phyloP scores from a whole-genome alignment of 2,113 vertebrate species.

The Hystrix brachyura region DNA sequence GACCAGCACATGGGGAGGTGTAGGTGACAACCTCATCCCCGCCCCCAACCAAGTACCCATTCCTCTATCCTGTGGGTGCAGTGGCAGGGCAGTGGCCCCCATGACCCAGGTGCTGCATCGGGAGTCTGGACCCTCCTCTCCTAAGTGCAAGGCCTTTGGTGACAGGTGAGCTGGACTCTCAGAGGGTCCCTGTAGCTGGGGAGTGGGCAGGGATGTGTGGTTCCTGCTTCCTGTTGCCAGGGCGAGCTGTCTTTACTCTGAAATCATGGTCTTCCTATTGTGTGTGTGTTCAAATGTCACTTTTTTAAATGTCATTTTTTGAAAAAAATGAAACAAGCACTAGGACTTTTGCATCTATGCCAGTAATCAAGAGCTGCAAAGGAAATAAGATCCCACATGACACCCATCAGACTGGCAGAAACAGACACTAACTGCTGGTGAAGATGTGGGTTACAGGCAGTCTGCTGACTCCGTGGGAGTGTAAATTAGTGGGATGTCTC shows the following conservation, averaged over 20 bases:
- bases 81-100: no score
- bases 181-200: not conserved
- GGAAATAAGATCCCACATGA: not conserved
- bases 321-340: not conserved
- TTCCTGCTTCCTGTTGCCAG: not conserved
- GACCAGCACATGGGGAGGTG: not conserved
- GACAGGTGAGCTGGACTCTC: not conserved
- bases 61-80: not conserved
- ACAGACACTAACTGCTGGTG: not conserved
- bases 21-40: not conserved
- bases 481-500: not conserved
- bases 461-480: not conserved
- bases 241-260: not conserved
- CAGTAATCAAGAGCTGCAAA: not conserved
- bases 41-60: not conserved
- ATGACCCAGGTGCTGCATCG: not conserved
- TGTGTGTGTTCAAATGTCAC: not conserved
- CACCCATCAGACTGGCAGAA: not conserved
- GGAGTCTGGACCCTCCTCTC: not conserved
- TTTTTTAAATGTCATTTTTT: not conserved
- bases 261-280: not conserved
- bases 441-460: not conserved
- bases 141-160: not conserved
- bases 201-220: not conserved
- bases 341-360: not conserved